Conservation (phyloP, 2,113 vertebrate species). For the Pongo pygmaeus region DNA sequence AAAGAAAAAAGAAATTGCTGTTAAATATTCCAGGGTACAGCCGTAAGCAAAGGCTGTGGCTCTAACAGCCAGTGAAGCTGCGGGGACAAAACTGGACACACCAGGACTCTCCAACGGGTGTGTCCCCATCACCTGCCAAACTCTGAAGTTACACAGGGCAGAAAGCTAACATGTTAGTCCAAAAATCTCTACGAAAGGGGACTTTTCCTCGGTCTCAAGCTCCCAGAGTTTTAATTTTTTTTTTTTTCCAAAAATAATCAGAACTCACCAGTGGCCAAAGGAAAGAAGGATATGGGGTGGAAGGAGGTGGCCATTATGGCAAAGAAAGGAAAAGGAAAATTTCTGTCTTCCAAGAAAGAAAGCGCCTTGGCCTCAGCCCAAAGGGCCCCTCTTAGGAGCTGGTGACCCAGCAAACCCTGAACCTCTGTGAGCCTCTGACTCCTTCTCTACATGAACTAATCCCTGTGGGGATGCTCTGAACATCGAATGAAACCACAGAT, state of each 20-base stretch:
- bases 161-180: neutral
- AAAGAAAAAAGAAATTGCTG: neutral
- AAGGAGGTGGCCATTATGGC: neutral
- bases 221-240: neutral
- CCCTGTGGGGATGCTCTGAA: neutral
- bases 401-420: neutral
- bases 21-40: too few species aligned
- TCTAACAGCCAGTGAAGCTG: accelerated
- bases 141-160: neutral
- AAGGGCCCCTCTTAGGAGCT: neutral
- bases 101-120: accelerated
- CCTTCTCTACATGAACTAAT: neutral
- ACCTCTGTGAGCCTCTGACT: neutral
- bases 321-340: neutral
- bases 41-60: neutral
- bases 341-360: neutral
- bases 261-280: neutral
- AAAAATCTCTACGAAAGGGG: neutral
- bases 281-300: too few species aligned
- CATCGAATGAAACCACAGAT: neutral
- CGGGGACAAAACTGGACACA: too few species aligned
- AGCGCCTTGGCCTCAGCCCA: accelerated
- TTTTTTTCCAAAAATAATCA: neutral
- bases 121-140: neutral
- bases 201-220: neutral